Evolutionary conservation across 2,797 vertebrate genomes (phyloP).

Genomic region (Pterois miles): DNA sequence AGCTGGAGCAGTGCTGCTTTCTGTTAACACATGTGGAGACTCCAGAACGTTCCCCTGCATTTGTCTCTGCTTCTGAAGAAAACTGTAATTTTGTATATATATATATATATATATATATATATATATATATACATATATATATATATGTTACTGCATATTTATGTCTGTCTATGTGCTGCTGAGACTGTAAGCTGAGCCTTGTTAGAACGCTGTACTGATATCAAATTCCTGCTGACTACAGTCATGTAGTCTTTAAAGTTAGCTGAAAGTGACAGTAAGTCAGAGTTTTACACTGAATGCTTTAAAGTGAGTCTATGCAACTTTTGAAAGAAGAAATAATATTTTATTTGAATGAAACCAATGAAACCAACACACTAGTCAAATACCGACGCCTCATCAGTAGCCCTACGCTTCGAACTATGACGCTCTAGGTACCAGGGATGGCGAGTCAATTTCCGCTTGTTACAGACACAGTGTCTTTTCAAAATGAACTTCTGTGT

Average conservation of each 20-base stretch:
- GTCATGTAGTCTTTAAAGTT: not conserved
- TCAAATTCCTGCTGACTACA: not conserved
- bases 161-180: not conserved
- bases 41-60: not conserved
- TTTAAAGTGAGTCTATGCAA: not conserved
- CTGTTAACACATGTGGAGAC: not conserved
- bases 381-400: not conserved
- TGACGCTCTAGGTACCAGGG: not conserved
- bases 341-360: not conserved
- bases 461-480: not conserved
- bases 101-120: too few relatives aligned
- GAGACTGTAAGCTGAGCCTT: not conserved
- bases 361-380: not conserved
- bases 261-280: not conserved
- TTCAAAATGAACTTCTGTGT: not conserved
- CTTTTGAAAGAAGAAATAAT: not conserved
- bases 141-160: too few relatives aligned
- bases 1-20: not conserved
- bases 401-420: accelerated
- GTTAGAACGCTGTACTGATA: not conserved
- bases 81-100: not conserved
- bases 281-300: not conserved
- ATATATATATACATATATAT: too few relatives aligned
- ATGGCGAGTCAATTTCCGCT: too few relatives aligned
- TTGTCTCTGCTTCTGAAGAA: not conserved